Percentiles rank a stretch among this genome's conserved stretches.
Evolutionary conservation across 2,113 vertebrate genomes (phyloP).

Genomic region (Butorides virescens): DNA sequence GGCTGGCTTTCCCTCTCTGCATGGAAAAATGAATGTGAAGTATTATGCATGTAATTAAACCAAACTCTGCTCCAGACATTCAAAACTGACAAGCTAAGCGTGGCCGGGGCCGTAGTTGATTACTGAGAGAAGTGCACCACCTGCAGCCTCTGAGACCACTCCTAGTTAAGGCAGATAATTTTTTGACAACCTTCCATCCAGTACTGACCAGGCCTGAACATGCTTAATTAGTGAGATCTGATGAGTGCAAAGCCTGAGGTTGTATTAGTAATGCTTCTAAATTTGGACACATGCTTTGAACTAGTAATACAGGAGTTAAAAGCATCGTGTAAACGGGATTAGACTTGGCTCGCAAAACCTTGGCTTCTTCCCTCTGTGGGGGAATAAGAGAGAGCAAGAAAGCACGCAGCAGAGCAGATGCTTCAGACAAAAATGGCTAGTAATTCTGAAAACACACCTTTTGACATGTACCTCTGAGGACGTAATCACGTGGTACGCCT

Average conservation of each 20-base stretch:
- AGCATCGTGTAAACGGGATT: conserved; percentile 36
- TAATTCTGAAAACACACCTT: background rate
- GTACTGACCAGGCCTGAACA: conserved; percentile 54
- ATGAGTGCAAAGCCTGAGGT: conserved; percentile 33
- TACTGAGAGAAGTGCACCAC: background rate
- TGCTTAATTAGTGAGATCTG: conserved; percentile 37
- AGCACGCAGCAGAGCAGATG: background rate
- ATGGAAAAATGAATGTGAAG: background rate
- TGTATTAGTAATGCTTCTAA: conserved; percentile 37
- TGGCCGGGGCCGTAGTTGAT: background rate
- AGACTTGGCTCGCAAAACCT: conserved; percentile 25
- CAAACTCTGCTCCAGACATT: rapidly evolving
- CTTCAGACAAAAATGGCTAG: background rate
- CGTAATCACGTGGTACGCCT: background rate
- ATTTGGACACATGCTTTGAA: conserved; percentile 53
- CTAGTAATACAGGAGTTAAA: conserved; percentile 38
- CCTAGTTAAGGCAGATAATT: background rate
- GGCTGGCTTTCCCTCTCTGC: background rate
- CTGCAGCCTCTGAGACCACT: background rate
- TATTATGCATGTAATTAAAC: background rate
- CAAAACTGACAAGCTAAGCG: background rate
- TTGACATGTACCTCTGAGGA: background rate
- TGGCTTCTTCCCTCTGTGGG: background rate
- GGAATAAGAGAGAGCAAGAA: background rate
- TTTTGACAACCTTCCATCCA: conserved; percentile 1